A percentile compares a stretch with the other conserved stretches of the same genome.
phyloP scores from a whole-genome alignment of 2,888 invertebrate species.

The Drosophila antonietae region DNA sequence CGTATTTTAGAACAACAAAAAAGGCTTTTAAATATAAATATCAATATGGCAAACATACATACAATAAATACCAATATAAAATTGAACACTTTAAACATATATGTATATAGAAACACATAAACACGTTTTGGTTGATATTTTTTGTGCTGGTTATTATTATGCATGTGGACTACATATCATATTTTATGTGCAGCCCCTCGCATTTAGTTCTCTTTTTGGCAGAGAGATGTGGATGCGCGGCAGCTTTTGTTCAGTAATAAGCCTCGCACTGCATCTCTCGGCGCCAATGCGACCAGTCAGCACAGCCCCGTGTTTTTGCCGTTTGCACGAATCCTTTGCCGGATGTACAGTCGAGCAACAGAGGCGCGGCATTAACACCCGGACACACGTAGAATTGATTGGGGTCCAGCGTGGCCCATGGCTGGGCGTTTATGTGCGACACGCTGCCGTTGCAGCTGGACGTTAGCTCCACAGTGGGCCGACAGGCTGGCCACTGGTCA shows the following conservation, averaged over 20 bases:
- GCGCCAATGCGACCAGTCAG: constrained; percentile 77
- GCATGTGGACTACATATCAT: constrained; percentile 12
- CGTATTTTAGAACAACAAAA: constrained; percentile 12
- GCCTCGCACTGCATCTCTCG: constrained; percentile 72
- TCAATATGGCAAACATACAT: neutral
- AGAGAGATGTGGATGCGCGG: neutral
- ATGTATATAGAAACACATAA: constrained; percentile 2
- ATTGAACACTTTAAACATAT: neutral
- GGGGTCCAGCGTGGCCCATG: constrained; percentile 74
- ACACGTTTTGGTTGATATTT: constrained; percentile 4
- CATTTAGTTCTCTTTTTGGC: neutral
- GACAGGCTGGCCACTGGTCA: constrained; percentile 78
- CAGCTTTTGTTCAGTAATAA: constrained; percentile 66
- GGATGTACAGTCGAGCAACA: constrained; percentile 67
- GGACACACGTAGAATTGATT: constrained; percentile 81
- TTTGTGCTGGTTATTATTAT: constrained; percentile 21
- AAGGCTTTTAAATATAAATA: constrained; percentile 12
- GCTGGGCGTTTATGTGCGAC: constrained; percentile 61
- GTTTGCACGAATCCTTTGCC: constrained; percentile 77
- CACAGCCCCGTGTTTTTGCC: constrained; percentile 71
- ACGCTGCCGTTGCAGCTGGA: constrained; percentile 44
- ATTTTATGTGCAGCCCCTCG: constrained; percentile 3
- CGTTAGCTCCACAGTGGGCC: constrained; percentile 33
- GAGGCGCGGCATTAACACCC: constrained; percentile 54
- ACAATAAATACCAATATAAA: neutral